Conservation (phyloP, 35 echinoderm and acorn worm species). For the Hemicentrotus pulcherrimus region DNA sequence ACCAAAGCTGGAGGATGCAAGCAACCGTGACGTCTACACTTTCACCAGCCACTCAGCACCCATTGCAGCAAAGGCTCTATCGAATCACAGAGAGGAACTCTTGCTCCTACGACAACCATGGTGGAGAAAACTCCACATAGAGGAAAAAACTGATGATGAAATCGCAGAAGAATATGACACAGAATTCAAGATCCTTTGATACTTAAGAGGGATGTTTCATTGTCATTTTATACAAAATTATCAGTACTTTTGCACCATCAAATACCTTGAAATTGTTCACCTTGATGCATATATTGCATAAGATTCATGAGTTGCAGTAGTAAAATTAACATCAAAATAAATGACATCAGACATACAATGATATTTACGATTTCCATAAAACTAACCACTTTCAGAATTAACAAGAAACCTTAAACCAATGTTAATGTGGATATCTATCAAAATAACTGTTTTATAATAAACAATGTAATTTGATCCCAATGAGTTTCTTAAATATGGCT, state of each 20-base stretch:
- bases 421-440: too few relatives aligned
- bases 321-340: too few relatives aligned
- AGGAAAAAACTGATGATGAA: conserved; percentile 84
- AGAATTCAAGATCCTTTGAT: conserved; percentile 68
- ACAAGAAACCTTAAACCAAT: too few relatives aligned
- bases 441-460: too few relatives aligned
- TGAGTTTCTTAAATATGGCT: too few relatives aligned
- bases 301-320: too few relatives aligned
- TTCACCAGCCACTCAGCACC: conserved; percentile 91
- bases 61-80: conserved; percentile 84
- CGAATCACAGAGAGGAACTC: conserved; percentile 81
- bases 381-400: too few relatives aligned
- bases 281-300: neutral
- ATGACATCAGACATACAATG: too few relatives aligned
- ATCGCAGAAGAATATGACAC: conserved; percentile 69
- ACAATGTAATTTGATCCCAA: too few relatives aligned
- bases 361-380: too few relatives aligned
- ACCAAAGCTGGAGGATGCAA: conserved; percentile 79
- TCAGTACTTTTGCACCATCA: neutral
- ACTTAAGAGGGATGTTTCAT: neutral
- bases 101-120: conserved; percentile 80
- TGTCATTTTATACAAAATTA: neutral
- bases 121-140: conserved; percentile 94
- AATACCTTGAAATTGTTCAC: conserved; percentile 7
- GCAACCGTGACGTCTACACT: conserved; percentile 77